Conservation (phyloP, 1,140 invertebrate genomes). For the Eueides isabella region DNA sequence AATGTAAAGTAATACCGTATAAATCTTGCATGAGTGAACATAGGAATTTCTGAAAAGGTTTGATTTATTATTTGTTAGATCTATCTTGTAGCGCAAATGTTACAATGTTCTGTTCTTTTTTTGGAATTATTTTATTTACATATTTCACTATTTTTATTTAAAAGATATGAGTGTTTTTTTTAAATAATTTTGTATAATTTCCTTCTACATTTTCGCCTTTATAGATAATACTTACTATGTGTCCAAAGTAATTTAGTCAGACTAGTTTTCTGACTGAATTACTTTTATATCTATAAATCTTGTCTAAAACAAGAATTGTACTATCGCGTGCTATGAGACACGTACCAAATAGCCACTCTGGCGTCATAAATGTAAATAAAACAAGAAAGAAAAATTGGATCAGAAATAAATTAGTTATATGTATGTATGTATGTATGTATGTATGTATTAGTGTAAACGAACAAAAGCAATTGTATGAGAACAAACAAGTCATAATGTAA, state of each 20-base stretch:
- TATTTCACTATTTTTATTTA: background rate
- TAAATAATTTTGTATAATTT: no score
- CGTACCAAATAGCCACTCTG: background rate
- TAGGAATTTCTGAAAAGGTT: slow-evolving; percentile 32
- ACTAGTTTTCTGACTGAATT: background rate
- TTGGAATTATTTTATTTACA: background rate
- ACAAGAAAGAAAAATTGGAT: background rate
- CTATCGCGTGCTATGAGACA: background rate
- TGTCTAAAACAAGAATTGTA: background rate
- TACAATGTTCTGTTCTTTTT: background rate
- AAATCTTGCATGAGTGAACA: slow-evolving; percentile 33
- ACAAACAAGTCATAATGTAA: background rate
- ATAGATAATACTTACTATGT: background rate
- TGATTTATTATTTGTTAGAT: slow-evolving; percentile 31
- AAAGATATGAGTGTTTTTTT: background rate
- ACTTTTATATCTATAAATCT: background rate
- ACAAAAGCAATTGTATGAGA: slow-evolving; percentile 4
- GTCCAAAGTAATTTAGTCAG: no score
- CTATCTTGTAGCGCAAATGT: slow-evolving; percentile 5
- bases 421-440: no score
- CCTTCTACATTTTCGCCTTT: background rate
- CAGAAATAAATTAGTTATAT: background rate
- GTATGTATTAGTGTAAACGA: no score
- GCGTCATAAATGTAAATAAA: background rate
- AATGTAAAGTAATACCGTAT: slow-evolving; percentile 40